These are phyloP conservation scores for Gymnocypris eckloni DNA, from an alignment of 2,797 vertebrate species.

Conservation along the genomic window DNA sequence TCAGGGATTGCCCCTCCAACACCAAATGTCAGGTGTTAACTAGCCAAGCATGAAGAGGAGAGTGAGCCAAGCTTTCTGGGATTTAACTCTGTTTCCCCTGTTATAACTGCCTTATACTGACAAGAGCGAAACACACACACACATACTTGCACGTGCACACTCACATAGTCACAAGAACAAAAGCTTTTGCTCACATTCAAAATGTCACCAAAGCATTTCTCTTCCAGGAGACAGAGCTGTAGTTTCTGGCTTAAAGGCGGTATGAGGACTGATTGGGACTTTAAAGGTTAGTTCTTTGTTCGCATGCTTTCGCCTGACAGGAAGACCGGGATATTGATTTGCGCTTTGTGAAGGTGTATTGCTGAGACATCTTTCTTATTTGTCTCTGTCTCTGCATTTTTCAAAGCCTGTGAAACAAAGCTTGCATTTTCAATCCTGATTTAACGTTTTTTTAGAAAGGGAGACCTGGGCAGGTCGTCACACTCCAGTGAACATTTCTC, in stretches of 20 bases:
- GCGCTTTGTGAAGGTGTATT: conserved; percentile 55
- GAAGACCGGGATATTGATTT: conserved; percentile 57
- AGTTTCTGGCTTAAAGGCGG: conserved; percentile 45
- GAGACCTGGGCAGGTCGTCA: background rate
- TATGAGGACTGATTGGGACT: conserved; percentile 49
- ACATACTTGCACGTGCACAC: conserved; percentile 31
- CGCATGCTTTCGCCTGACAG: conserved; percentile 55
- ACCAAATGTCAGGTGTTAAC: conserved; percentile 65
- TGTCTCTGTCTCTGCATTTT: conserved; percentile 25
- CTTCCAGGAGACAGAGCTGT: conserved; percentile 47
- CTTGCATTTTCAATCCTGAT: background rate
- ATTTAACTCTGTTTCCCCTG: conserved; percentile 55
- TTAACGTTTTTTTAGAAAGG: background rate
- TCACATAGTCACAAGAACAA: conserved; percentile 51
- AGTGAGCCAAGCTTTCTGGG: conserved; percentile 56
- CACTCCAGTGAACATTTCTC: background rate
- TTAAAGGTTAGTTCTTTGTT: conserved; percentile 64
- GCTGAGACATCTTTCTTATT: conserved; percentile 50
- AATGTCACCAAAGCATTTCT: conserved; percentile 59
- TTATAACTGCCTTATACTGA: conserved; percentile 33
- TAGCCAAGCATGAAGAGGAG: conserved; percentile 58
- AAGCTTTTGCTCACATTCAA: conserved; percentile 55
- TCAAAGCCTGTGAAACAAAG: conserved; percentile 24
- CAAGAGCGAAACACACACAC: conserved; percentile 25
- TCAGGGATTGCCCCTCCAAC: conserved; percentile 59